Percentiles rank a stretch among this genome's conserved stretches.
phyloP scores from a whole-genome alignment of 1,140 invertebrate genomes.

The Papilio aristodemus region DNA sequence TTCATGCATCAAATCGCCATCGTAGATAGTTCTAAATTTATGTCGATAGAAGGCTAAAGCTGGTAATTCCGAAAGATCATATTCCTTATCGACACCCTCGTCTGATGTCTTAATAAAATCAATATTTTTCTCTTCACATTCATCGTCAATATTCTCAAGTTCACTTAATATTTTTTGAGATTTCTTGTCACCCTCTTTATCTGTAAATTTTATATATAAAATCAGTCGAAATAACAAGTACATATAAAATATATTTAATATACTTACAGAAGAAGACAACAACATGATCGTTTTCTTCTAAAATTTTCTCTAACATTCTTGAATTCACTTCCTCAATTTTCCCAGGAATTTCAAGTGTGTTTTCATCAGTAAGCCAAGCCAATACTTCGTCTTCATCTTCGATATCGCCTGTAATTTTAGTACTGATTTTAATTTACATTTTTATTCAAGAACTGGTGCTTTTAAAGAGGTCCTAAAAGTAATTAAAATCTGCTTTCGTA shows the following conservation, averaged over 20 bases:
- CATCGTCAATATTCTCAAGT: constrained; percentile 96
- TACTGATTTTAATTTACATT: not conserved
- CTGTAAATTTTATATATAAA: constrained; percentile 73
- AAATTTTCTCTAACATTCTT: constrained; percentile 94
- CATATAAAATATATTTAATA: constrained; percentile 22
- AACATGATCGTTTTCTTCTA: constrained; percentile 92
- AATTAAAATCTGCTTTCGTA: too few relatives aligned
- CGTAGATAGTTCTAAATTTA: constrained; percentile 93
- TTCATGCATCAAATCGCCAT: constrained; percentile 94
- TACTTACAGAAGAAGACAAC: constrained; percentile 96
- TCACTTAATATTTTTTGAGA: constrained; percentile 94
- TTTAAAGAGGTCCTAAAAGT: too few relatives aligned
- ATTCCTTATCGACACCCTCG: constrained; percentile 92
- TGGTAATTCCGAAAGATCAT: constrained; percentile 90
- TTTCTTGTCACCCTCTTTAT: constrained; percentile 94
- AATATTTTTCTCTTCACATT: constrained; percentile 95
- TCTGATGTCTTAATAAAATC: constrained; percentile 97
- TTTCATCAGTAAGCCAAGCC: constrained; percentile 94
- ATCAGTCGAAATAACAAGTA: constrained; percentile 11
- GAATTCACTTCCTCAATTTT: constrained; percentile 96
- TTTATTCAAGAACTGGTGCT: too few relatives aligned
- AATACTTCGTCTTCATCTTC: constrained; percentile 95
- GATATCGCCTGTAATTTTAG: constrained; percentile 84
- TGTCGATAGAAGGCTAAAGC: constrained; percentile 94
- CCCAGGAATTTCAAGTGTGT: constrained; percentile 94